Evolutionary conservation across 2,888 invertebrate genomes (phyloP), one percentile per base, ranked within the genome.

Genomic region (Polietes domitor): DNA sequence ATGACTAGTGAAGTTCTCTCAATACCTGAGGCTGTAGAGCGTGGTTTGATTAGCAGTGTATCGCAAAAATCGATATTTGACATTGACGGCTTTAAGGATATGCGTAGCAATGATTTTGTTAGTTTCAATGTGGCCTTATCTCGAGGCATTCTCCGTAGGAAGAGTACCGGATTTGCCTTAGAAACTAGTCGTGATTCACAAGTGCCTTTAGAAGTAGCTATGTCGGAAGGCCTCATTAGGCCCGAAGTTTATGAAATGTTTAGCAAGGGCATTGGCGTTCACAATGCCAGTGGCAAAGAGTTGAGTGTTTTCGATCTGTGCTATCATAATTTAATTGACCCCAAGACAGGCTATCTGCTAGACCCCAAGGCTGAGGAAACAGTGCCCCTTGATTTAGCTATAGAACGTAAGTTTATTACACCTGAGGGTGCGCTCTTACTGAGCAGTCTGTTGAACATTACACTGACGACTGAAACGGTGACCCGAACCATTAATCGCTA

Each of bases 11-110:
- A 96, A 92, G 93, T 95, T 17, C 94, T 97, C 83, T 94, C 95
- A 24, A 94, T 98, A 84, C 94, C 95, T 19, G 98, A 98, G 91
- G 99, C 99, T 0, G 97, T 98, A 17, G 96, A 96, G 89, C 95
- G 96, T 82, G 98, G 98, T 86, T 94, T 97, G 63, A 96, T 99
- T 80, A 96, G 96, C 28, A 97, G 97, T 0, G 96, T 98, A 21
- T 95, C 96, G 5, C 96, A 97, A 90, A 96, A 96, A 91, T 97
- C 97, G 1, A 96, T 98, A 87, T 98, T 98, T 90, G 96, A 98
- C 91, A 97, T 98, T 83, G 97, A 98, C 88, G 98, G 96, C 77
- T 97, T 98, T 90, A 96, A 96, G 90, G 96, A 97, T 92, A 95
- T 96, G 0, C 94, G 95, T 88, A 96, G 96, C 71, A 95, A 95